These are phyloP conservation scores for Cosmopolites sordidus DNA, from an alignment of 2,888 invertebrate species.

Conservation along the genomic window DNA sequence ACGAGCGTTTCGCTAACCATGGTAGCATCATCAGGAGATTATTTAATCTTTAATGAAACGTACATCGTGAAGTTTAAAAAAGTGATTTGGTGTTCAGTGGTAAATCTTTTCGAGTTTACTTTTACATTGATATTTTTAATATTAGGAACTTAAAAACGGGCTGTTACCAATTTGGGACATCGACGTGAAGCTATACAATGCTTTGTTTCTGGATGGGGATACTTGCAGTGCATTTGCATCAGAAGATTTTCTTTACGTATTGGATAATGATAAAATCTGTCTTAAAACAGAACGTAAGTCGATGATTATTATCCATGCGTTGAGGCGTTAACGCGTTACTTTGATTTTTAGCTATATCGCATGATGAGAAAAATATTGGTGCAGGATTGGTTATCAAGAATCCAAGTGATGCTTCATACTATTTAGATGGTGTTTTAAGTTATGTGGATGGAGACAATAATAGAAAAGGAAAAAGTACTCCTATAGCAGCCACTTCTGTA, in stretches of 20 bases:
- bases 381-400: slow-evolving; percentile 5
- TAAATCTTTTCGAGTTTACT: too few relatives aligned
- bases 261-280: slow-evolving; percentile 8
- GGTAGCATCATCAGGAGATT: too few relatives aligned
- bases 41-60: too few relatives aligned
- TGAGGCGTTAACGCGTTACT: too few relatives aligned
- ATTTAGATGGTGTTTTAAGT: slow-evolving; percentile 9
- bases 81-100: too few relatives aligned
- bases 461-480: not conserved
- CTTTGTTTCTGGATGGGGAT: slow-evolving; percentile 1
- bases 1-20: too few relatives aligned
- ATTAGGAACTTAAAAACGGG: not conserved
- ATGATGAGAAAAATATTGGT: slow-evolving; percentile 1
- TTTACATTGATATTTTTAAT: too few relatives aligned
- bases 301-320: too few relatives aligned
- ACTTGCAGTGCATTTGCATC: slow-evolving; percentile 1
- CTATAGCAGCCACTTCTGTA: slow-evolving; percentile 7
- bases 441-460: not conserved
- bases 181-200: not conserved
- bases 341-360: slow-evolving; percentile 1
- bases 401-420: slow-evolving; percentile 5
- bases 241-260: slow-evolving; percentile 2
- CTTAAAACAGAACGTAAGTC: slow-evolving; percentile 4
- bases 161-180: not conserved
- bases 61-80: too few relatives aligned